These are phyloP conservation scores for Naja naja DNA, from an alignment of 2,113 vertebrate genomes.

Conservation along the genomic window DNA sequence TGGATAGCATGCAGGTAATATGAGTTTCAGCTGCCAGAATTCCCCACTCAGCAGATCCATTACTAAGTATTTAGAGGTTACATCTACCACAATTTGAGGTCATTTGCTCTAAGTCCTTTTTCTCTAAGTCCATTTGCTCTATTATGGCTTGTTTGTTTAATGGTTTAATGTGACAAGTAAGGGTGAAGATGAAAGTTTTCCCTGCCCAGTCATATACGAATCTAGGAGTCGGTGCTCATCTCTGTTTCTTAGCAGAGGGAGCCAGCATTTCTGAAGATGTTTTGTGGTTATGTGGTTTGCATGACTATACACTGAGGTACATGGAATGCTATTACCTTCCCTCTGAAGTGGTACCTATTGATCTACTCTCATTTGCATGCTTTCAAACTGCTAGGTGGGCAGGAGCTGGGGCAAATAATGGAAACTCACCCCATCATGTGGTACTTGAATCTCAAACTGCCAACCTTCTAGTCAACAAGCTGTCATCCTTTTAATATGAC, in stretches of 20 bases:
- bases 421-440: neutral
- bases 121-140: no score
- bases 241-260: neutral
- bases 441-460: neutral
- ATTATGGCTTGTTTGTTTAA: neutral
- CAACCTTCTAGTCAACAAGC: neutral
- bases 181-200: neutral
- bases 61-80: neutral
- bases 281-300: neutral
- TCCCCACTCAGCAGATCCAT: neutral
- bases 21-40: neutral
- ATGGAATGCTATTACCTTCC: neutral
- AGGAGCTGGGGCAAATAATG: neutral
- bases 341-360: neutral
- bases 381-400: neutral
- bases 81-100: neutral
- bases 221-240: neutral
- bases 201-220: neutral
- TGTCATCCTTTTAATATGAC: neutral
- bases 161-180: neutral
- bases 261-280: neutral
- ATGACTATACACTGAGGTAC: neutral
- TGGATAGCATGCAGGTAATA: neutral
- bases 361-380: neutral
- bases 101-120: neutral